Evolutionary conservation across 92 coral and sea anemone genomes (phyloP).

Genomic region (Umimayanthus chanpuru): DNA sequence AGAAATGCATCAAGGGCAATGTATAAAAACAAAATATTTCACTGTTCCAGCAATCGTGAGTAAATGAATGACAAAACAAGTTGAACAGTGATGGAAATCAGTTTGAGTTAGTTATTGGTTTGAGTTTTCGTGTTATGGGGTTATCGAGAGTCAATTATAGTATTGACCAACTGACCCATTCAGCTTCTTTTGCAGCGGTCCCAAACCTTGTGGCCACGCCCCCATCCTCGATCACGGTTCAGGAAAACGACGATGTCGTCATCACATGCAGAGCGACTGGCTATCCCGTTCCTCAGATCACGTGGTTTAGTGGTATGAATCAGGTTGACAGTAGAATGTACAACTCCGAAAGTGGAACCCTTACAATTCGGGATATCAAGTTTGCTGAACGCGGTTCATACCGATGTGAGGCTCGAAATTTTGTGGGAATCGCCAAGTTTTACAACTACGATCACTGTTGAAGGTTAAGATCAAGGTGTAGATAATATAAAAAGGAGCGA

Average conservation of each 20-base stretch:
- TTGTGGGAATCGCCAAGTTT: conserved; percentile 56
- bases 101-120: not conserved
- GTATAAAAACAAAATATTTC: too few relatives aligned
- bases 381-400: conserved; percentile 68
- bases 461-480: conserved; percentile 50
- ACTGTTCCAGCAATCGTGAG: too few relatives aligned
- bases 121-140: not conserved
- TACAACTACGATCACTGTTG: conserved; percentile 49
- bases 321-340: conserved; percentile 6
- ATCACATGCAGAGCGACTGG: conserved; percentile 59
- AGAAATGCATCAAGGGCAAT: too few relatives aligned
- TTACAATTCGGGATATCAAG: conserved; percentile 50
- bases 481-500: not conserved
- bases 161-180: not conserved
- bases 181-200: conserved; percentile 46
- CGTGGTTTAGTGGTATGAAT: conserved; percentile 59
- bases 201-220: conserved; percentile 55
- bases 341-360: conserved; percentile 42
- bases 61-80: too few relatives aligned
- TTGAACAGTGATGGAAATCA: too few relatives aligned
- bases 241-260: conserved; percentile 54
- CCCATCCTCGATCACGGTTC: conserved; percentile 43
- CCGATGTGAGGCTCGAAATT: conserved; percentile 64
- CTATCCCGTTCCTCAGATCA: conserved; percentile 65
- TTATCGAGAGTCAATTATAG: not conserved